A percentile compares a stretch with the other conserved stretches of the same genome.
Evolutionary conservation across 2,888 invertebrate species (phyloP).

Genomic region (Latrodectus hesperus): DNA sequence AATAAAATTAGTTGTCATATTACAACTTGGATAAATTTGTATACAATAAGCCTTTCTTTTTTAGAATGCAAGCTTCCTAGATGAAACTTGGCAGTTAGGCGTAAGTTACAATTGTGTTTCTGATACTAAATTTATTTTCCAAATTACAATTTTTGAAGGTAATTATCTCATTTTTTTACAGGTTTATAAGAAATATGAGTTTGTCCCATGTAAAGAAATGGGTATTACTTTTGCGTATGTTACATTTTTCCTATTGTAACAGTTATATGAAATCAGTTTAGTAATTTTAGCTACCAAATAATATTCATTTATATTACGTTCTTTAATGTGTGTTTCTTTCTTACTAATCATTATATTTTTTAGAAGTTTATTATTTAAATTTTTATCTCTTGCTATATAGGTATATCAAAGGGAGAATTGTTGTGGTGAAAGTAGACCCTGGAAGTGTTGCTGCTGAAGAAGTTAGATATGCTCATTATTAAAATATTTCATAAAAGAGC

Average conservation of each 20-base stretch:
- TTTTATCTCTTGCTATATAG: slow-evolving; percentile 74
- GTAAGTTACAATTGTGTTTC: slow-evolving; percentile 31
- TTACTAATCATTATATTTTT: not conserved
- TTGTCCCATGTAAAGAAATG: slow-evolving; percentile 80
- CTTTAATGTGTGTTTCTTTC: too few species aligned
- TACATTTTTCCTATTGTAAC: not conserved
- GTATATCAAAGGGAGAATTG: slow-evolving; percentile 79
- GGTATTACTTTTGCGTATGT: slow-evolving; percentile 79
- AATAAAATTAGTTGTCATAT: too few species aligned
- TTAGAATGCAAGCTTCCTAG: slow-evolving; percentile 80
- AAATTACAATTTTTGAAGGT: not conserved
- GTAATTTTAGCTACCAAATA: not conserved
- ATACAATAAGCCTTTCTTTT: not conserved
- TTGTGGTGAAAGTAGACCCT: slow-evolving; percentile 79
- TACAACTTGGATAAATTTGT: not conserved
- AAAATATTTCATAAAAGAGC: not conserved
- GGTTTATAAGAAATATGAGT: slow-evolving; percentile 77
- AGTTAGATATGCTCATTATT: slow-evolving; percentile 76
- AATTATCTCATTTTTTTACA: slow-evolving; percentile 73
- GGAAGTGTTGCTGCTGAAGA: slow-evolving; percentile 81
- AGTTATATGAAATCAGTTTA: not conserved
- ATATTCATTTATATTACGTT: not conserved
- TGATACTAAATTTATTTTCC: not conserved
- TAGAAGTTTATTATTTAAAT: not conserved
- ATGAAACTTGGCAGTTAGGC: slow-evolving; percentile 79